A percentile compares a stretch with the other conserved stretches of the same genome.
These are phyloP conservation scores for Enchytraeus crypticus DNA, from an alignment of 2,888 invertebrate species.

Conservation along the genomic window DNA sequence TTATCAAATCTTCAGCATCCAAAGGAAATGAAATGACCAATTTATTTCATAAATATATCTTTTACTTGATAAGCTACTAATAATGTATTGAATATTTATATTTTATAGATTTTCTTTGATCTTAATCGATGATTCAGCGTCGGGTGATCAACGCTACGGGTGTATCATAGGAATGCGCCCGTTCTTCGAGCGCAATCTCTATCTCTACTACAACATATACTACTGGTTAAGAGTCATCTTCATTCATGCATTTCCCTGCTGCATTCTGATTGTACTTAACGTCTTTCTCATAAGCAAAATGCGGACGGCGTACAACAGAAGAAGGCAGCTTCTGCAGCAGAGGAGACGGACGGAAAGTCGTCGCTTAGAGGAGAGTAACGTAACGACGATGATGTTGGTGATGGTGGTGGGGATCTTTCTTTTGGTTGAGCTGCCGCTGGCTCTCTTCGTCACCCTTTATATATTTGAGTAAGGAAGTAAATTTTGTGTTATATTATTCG, in stretches of 20 bases:
- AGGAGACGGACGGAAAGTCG: constrained; percentile 53
- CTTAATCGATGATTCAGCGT: no score
- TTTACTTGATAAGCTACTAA: no score
- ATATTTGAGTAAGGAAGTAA: constrained; percentile 58
- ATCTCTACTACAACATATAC: constrained; percentile 63
- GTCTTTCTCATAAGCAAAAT: constrained; percentile 76
- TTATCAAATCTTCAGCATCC: no score
- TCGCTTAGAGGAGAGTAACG: constrained; percentile 44
- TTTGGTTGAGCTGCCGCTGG: constrained; percentile 52
- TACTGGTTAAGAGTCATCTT: constrained; percentile 76
- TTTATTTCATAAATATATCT: no score
- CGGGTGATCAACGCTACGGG: no score
- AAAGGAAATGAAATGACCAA: no score
- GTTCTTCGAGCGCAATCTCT: constrained; percentile 13
- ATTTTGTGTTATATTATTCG: no score
- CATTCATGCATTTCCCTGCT: constrained; percentile 81
- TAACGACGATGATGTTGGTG: constrained; percentile 34
- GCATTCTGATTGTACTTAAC: constrained; percentile 77
- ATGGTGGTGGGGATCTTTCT: constrained; percentile 49
- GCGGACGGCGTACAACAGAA: constrained; percentile 69
- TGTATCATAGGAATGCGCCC: constrained; percentile 24
- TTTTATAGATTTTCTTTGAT: no score
- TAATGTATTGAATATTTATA: no score
- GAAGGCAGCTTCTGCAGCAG: constrained; percentile 68
- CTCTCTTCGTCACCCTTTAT: constrained; percentile 57